Evolutionary conservation across 2,113 vertebrate genomes (phyloP).

Genomic region (Isurus oxyrinchus): DNA sequence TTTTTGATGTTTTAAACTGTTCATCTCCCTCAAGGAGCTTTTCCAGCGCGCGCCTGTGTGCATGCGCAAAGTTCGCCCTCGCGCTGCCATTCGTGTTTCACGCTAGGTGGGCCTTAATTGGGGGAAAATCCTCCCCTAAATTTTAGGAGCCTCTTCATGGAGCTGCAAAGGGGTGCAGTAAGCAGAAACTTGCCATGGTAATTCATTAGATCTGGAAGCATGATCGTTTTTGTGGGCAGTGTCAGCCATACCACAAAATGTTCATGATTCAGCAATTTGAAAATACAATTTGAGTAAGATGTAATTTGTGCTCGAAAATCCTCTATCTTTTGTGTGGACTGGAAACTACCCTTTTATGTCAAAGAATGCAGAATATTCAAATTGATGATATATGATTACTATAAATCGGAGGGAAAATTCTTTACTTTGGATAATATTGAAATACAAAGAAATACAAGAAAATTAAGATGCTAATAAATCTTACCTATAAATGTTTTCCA

Average conservation of each 20-base stretch:
- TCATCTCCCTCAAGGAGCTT: too few species aligned
- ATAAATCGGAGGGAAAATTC: neutral
- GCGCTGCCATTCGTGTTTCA: too few species aligned
- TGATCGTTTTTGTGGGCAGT: neutral
- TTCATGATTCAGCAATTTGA: neutral
- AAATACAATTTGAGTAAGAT: neutral
- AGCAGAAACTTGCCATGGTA: neutral
- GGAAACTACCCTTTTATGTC: neutral
- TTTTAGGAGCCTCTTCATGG: neutral
- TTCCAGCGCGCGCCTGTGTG: too few species aligned
- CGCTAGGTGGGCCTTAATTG: too few species aligned
- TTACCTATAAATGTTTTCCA: conserved; percentile 98
- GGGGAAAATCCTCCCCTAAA: neutral
- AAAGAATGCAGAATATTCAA: neutral
- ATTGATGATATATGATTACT: neutral
- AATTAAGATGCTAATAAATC: conserved; percentile 38
- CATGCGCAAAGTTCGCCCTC: too few species aligned
- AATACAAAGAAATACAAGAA: neutral
- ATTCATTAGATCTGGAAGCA: neutral
- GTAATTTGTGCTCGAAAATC: neutral
- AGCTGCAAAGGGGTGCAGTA: neutral
- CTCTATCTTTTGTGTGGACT: neutral
- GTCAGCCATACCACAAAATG: neutral
- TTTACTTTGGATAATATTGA: neutral
- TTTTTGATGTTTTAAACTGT: too few species aligned